These are phyloP conservation scores for Rhyacichthys aspro DNA, from an alignment of 2,797 vertebrate species.

Conservation along the genomic window DNA sequence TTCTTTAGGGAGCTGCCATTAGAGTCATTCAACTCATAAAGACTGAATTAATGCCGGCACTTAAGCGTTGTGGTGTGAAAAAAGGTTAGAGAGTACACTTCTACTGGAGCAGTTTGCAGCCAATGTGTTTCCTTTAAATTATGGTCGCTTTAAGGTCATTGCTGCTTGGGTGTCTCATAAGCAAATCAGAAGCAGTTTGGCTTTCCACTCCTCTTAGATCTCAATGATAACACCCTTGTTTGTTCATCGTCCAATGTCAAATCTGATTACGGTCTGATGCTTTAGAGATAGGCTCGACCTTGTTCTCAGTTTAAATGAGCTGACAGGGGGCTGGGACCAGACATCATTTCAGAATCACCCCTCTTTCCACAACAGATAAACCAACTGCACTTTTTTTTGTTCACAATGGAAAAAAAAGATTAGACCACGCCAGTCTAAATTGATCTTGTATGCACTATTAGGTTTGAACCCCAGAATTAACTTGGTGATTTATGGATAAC, in stretches of 20 bases:
- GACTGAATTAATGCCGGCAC: not conserved
- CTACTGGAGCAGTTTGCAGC: conserved; percentile 13
- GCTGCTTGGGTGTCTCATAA: conserved; percentile 12
- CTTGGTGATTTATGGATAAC: conserved; percentile 55
- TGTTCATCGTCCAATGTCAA: conserved; percentile 37
- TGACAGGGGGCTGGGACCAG: conserved; percentile 11
- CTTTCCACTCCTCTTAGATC: conserved; percentile 24
- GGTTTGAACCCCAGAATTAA: conserved; percentile 51
- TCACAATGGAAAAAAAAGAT: not conserved
- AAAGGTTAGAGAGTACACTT: conserved; percentile 4
- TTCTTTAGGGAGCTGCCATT: conserved; percentile 23
- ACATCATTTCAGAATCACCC: conserved; percentile 17
- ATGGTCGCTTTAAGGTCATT: not conserved
- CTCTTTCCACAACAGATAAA: conserved; percentile 30
- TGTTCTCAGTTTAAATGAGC: conserved; percentile 23
- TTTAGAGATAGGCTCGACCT: conserved; percentile 28
- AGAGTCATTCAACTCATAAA: conserved; percentile 1
- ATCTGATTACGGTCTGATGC: conserved; percentile 27
- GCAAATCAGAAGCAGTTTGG: conserved; percentile 22
- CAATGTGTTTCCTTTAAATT: conserved; percentile 3
- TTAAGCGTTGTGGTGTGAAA: not conserved
- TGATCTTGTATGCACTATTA: conserved; percentile 36
- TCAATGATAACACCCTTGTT: conserved; percentile 22
- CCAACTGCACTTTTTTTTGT: conserved; percentile 18
- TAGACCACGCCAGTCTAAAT: conserved; percentile 12